A percentile compares a stretch with the other conserved stretches of the same genome.
Conservation (phyloP, 1,140 invertebrate genomes). For the Ceratina calcarata region DNA sequence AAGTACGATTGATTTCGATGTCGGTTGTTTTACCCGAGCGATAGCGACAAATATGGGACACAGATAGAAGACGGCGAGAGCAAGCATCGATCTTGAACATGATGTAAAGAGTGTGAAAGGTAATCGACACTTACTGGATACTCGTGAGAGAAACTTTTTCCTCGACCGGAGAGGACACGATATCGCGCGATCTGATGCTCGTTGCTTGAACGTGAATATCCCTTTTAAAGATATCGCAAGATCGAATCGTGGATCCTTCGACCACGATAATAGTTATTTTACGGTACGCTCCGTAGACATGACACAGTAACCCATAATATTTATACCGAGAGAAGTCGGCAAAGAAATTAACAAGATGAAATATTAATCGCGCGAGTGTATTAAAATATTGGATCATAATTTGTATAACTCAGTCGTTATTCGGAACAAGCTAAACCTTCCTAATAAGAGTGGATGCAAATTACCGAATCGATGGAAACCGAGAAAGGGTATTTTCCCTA, state of each 20-base stretch:
- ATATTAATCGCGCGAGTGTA: slow-evolving; percentile 4
- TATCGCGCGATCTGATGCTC: slow-evolving; percentile 44
- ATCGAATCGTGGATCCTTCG: slow-evolving; percentile 56
- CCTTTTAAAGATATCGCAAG: slow-evolving; percentile 29
- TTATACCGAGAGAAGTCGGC: background rate
- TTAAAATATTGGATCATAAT: background rate
- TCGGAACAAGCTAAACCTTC: no score
- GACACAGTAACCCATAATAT: slow-evolving; percentile 27
- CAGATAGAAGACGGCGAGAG: background rate
- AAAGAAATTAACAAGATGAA: background rate
- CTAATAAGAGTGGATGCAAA: no score
- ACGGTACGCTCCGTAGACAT: slow-evolving; percentile 23
- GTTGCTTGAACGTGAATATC: slow-evolving; percentile 29
- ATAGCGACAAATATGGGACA: background rate
- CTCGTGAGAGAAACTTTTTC: slow-evolving; percentile 53
- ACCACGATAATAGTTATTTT: slow-evolving; percentile 47
- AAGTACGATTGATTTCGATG: background rate
- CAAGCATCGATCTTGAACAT: background rate
- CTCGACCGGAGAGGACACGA: slow-evolving; percentile 1
- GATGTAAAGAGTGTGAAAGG: slow-evolving; percentile 23
- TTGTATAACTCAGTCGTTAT: no score
- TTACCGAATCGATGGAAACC: no score
- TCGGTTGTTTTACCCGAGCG: background rate
- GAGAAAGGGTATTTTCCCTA: no score
- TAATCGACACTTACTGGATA: slow-evolving; percentile 51